Evolutionary conservation across 2,797 vertebrate genomes (phyloP).

Genomic region (Protonibea diacanthus): DNA sequence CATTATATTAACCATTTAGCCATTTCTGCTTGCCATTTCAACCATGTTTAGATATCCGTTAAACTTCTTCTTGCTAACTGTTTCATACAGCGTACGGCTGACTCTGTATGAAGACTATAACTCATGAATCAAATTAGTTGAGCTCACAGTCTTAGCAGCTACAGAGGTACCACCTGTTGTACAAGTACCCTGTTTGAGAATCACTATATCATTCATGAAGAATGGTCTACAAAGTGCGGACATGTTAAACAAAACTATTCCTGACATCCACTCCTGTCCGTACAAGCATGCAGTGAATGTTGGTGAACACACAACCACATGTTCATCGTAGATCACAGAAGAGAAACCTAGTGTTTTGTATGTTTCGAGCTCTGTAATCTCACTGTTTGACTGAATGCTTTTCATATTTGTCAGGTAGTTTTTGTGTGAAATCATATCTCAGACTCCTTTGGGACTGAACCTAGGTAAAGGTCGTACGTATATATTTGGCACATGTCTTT

Average conservation of each 20-base stretch:
- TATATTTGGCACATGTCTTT: conserved; percentile 44
- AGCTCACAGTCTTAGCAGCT: not conserved
- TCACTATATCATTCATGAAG: not conserved
- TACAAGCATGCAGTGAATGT: conserved; percentile 15
- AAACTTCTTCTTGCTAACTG: no score
- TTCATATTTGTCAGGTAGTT: conserved; percentile 46
- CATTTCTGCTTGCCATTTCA: no score
- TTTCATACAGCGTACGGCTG: not conserved
- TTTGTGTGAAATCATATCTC: conserved; percentile 26
- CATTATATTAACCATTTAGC: no score
- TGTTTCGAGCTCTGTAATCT: conserved; percentile 18
- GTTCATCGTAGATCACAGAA: conserved; percentile 4
- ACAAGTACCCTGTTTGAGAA: no score
- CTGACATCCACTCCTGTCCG: not conserved
- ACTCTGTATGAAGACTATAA: not conserved
- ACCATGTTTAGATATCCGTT: no score
- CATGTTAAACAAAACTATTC: not conserved
- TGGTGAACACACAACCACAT: conserved; percentile 11
- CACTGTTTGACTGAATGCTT: conserved; percentile 15
- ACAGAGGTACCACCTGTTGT: not conserved
- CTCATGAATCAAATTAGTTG: not conserved
- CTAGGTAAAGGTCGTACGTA: conserved; percentile 43
- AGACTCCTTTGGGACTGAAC: conserved; percentile 35
- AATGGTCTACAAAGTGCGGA: not conserved
- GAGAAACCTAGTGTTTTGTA: conserved; percentile 24